Evolutionary conservation across 2,113 vertebrate species (phyloP).

Genomic region (Rostratula benghalensis): DNA sequence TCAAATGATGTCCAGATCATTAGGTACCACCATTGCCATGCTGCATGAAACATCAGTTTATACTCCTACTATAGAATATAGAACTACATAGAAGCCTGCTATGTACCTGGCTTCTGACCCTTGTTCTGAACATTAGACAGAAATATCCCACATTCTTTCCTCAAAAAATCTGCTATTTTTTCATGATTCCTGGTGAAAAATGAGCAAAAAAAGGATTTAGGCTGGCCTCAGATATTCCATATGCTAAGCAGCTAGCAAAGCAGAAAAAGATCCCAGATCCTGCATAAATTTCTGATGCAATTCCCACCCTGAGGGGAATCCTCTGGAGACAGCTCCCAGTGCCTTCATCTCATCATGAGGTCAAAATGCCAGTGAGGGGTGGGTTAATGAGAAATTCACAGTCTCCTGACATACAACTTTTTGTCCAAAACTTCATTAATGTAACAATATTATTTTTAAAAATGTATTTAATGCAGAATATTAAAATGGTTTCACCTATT

Average conservation of each 20-base stretch:
- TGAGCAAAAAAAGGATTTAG: neutral
- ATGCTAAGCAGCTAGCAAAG: neutral
- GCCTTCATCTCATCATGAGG: neutral
- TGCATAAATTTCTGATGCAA: neutral
- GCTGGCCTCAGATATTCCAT: neutral
- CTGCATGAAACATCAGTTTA: neutral
- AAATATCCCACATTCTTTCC: neutral
- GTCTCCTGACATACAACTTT: neutral
- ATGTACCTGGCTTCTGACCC: neutral
- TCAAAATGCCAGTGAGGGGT: neutral
- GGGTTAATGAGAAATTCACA: neutral
- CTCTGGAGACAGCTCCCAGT: neutral
- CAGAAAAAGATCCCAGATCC: neutral
- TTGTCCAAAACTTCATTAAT: neutral
- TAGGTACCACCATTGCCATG: neutral
- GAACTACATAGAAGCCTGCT: too few species aligned
- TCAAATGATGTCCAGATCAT: neutral
- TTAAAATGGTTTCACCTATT: neutral
- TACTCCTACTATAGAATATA: too few species aligned
- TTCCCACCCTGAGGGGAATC: neutral
- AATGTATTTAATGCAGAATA: neutral
- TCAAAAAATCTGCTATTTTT: neutral
- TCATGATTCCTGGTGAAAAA: neutral
- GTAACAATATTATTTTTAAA: neutral
- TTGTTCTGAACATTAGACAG: neutral